Evolutionary conservation across 2,113 vertebrate species (phyloP).

Genomic region (Actenoides lindsayi): DNA sequence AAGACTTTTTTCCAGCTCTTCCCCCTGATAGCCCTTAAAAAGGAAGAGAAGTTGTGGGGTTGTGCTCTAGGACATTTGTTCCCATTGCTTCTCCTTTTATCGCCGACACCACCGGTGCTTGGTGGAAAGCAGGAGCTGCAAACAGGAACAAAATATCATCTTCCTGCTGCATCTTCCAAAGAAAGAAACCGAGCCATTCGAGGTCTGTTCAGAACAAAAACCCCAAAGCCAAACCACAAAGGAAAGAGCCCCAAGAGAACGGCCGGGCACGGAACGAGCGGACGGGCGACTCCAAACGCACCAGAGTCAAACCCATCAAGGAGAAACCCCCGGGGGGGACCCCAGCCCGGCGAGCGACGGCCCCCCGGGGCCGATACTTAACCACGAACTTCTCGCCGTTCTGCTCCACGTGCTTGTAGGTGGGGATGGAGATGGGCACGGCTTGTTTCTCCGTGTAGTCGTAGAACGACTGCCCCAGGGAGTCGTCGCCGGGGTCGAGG

Average conservation of each 20-base stretch:
- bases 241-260: not conserved
- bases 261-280: no score
- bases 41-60: not conserved
- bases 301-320: rapidly evolving
- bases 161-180: not conserved
- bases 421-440: slow-evolving; percentile 96
- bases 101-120: not conserved
- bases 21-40: not conserved
- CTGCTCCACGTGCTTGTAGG: slow-evolving; percentile 97
- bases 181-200: not conserved
- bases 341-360: no score
- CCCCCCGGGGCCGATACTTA: slow-evolving; percentile 53
- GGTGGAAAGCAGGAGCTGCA: not conserved
- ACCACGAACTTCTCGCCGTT: slow-evolving; percentile 97
- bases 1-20: not conserved
- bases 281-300: no score
- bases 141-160: not conserved
- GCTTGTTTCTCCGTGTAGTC: slow-evolving; percentile 98
- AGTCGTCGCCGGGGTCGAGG: slow-evolving; percentile 86
- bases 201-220: no score
- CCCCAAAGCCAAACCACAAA: not conserved
- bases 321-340: not conserved
- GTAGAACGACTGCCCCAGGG: slow-evolving; percentile 88
- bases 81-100: not conserved
- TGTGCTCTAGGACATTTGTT: not conserved